Percentiles rank a stretch among this genome's conserved stretches.
Evolutionary conservation across 1,140 invertebrate genomes (phyloP).

Genomic region (Ceratosolen fusciceps): DNA sequence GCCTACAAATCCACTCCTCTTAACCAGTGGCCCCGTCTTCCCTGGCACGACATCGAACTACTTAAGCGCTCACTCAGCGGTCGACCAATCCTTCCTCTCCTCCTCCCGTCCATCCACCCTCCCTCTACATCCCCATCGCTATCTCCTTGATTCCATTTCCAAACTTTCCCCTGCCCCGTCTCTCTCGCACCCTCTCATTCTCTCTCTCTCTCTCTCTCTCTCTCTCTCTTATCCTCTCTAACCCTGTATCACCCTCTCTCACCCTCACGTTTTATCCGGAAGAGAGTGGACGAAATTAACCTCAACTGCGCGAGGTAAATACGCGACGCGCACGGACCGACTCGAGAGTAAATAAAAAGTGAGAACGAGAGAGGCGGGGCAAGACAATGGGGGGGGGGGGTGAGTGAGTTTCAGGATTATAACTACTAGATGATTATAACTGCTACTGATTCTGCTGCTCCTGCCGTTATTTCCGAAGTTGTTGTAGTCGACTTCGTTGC

Average conservation of each 20-base stretch:
- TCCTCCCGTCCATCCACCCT: background rate
- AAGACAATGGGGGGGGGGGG: background rate
- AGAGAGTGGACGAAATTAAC: background rate
- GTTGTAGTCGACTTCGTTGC: too few species aligned
- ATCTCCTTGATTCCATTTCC: background rate
- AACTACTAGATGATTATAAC: too few species aligned
- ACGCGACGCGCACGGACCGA: background rate
- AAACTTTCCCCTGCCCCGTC: background rate
- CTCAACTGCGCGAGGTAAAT: conserved; percentile 7
- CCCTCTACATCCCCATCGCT: background rate
- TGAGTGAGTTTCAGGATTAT: background rate
- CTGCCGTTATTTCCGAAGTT: background rate
- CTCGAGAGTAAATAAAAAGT: background rate
- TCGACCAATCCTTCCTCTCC: background rate
- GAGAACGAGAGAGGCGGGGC: background rate
- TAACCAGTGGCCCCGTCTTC: background rate
- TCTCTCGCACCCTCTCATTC: background rate
- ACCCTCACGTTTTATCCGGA: background rate
- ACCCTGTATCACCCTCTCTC: background rate
- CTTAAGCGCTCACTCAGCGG: conserved; percentile 1
- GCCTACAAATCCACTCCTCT: background rate
- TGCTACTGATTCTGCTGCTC: too few species aligned
- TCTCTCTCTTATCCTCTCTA: background rate
- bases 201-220: background rate
- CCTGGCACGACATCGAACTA: conserved; percentile 14